Evolutionary conservation across 2,113 vertebrate species (phyloP), one percentile per base, ranked within the genome.

Genomic region (Tenebrosternarchus preto): DNA sequence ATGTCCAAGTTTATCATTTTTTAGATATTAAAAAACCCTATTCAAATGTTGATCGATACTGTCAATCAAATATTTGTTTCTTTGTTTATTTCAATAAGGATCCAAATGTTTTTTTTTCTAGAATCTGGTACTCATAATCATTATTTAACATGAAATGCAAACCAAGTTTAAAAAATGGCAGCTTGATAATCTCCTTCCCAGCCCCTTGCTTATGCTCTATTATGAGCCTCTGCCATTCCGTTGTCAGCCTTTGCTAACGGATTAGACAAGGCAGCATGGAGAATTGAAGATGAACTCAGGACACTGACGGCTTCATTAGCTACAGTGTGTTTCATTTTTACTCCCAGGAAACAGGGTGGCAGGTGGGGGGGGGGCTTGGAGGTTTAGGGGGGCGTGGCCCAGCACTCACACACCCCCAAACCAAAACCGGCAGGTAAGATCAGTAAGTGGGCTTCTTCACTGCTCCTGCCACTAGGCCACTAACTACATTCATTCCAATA

Each of bases 271-370:
- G 67, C n/a, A 24, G 56, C 39, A 63, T 75, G 64, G 55, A 71
- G 59, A 70, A 80, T 80, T 46, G 24, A 72, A 76, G 46, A 76
- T 64, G 24, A 83, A 70, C 46, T 76, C 25, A 64, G 19, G 19
- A 69, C 33, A 55, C 56, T 73, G 82, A 80, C 78, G 77, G 82
- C 78, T 80, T 84, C 73, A 80, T 75, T 80, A 73, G 78, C 73
- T 59, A 80, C 67, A 84, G 60, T 80, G 72, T 67, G 12, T 66
- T 60, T 33, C 33, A 24, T 19, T 64, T 66, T 46, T 77, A 50
- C 31, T 76, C 36, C 24, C 17, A 64, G n/a, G 20, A 50, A 61
- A 76, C 71, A n/a, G 39, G 12, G 22, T 55, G 57, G 12, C 39
- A 29, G 24, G 53, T 55, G 31, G 29, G 24, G 64, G 39, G 11